A percentile compares a stretch with the other conserved stretches of the same genome.
phyloP scores from a whole-genome alignment of 2,113 vertebrate genomes.

The Xiphophorus hellerii region DNA sequence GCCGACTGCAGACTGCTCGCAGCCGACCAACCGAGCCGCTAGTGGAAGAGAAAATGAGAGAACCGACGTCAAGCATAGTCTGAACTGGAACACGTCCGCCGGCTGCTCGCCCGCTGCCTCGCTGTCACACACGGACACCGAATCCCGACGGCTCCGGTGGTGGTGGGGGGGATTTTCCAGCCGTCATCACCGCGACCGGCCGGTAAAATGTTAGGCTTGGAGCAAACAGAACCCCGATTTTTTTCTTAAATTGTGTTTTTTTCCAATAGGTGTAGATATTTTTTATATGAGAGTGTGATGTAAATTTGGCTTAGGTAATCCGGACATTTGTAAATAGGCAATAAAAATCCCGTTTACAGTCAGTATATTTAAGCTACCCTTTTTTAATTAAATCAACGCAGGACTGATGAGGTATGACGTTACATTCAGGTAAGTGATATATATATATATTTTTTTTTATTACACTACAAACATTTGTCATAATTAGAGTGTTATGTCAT shows the following conservation, averaged over 20 bases:
- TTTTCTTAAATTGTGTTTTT: conserved; percentile 10
- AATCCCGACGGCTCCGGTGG: conserved; percentile 63
- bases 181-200: conserved; percentile 41
- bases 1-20: conserved; percentile 23
- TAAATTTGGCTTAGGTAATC: conserved; percentile 24
- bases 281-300: conserved; percentile 18
- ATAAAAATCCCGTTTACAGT: conserved; percentile 14
- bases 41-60: background rate
- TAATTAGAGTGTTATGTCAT: background rate
- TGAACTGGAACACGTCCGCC: conserved; percentile 44
- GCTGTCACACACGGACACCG: conserved; percentile 37
- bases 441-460: conserved; percentile 39
- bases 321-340: conserved; percentile 44
- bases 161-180: conserved; percentile 58
- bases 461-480: background rate
- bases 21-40: conserved; percentile 38
- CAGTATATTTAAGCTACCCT: conserved; percentile 30
- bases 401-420: conserved; percentile 36
- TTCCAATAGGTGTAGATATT: conserved; percentile 32
- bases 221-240: background rate
- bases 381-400: background rate
- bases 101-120: conserved; percentile 17
- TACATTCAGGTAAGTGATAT: conserved; percentile 65
- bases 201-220: background rate
- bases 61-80: conserved; percentile 41